phyloP scores from a whole-genome alignment of 1,140 invertebrate genomes.

The Zaprionus vittiger region DNA sequence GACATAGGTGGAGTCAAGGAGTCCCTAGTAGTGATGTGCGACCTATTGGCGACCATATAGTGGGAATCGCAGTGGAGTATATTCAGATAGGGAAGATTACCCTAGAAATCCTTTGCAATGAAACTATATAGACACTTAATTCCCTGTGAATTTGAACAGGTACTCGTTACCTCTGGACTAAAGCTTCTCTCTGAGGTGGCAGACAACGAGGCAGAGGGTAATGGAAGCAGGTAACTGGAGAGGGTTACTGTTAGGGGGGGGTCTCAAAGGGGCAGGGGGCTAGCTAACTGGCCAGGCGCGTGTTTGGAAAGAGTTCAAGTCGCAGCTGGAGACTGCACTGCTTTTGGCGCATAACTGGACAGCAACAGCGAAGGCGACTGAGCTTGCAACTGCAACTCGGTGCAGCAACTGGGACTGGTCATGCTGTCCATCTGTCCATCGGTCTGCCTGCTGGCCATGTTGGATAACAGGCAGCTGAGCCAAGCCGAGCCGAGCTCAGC shows the following conservation, averaged over 20 bases:
- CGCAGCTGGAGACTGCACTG: slow-evolving; percentile 80
- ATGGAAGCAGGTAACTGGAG: neutral
- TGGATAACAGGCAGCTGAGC: slow-evolving; percentile 79
- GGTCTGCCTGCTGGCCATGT: slow-evolving; percentile 55
- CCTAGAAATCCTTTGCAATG: too few species aligned
- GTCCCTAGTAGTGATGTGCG: too few species aligned
- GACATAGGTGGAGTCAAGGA: too few species aligned
- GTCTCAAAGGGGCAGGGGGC: neutral
- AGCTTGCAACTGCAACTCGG: slow-evolving; percentile 7
- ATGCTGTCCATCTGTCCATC: slow-evolving; percentile 17
- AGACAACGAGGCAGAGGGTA: neutral
- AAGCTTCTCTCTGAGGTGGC: neutral
- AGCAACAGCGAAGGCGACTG: slow-evolving; percentile 33
- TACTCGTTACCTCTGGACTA: too few species aligned
- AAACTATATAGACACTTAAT: too few species aligned
- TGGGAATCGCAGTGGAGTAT: too few species aligned
- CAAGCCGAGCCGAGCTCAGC: slow-evolving; percentile 1
- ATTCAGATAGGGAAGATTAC: too few species aligned
- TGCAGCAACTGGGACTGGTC: slow-evolving; percentile 1
- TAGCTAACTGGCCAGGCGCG: slow-evolving; percentile 50
- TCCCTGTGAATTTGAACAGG: too few species aligned
- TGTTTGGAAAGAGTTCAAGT: slow-evolving; percentile 78
- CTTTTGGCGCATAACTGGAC: slow-evolving; percentile 79
- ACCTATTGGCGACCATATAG: too few species aligned
- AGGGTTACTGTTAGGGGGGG: neutral